phyloP scores from a whole-genome alignment of 2,113 vertebrate species.

The Chloropsis hardwickii region DNA sequence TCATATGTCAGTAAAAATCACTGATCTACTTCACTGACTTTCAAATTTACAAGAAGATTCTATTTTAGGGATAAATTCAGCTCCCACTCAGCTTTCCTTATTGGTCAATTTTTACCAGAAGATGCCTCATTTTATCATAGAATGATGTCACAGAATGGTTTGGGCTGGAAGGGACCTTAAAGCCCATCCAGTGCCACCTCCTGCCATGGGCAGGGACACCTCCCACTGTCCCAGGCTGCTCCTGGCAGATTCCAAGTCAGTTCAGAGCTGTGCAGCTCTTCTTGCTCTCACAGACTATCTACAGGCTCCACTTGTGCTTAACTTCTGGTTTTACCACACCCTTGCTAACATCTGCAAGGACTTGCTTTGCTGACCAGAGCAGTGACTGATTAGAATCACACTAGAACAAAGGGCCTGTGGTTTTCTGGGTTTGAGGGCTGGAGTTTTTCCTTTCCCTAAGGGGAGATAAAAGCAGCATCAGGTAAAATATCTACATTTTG shows the following conservation, averaged over 20 bases:
- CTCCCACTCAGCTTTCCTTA: neutral
- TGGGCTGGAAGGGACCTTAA: neutral
- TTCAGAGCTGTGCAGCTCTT: neutral
- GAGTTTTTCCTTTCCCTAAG: neutral
- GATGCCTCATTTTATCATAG: neutral
- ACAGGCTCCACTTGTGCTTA: neutral
- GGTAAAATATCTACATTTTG: neutral
- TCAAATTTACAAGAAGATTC: neutral
- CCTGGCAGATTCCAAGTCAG: neutral
- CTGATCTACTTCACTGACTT: neutral
- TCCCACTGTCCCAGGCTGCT: fast-evolving
- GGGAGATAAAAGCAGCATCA: neutral
- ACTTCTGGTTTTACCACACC: neutral
- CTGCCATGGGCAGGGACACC: neutral
- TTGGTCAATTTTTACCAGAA: neutral
- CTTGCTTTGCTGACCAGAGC: slow-evolving; percentile 33
- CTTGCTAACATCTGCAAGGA: neutral
- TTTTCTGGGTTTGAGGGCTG: neutral
- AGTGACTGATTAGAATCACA: slow-evolving; percentile 2
- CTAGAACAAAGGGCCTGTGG: slow-evolving; percentile 2
- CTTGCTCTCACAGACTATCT: neutral
- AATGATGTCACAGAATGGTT: neutral
- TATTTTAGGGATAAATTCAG: neutral
- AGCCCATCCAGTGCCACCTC: neutral
- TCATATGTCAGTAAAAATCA: neutral